phyloP scores from a whole-genome alignment of 2,113 vertebrate genomes.

The Proterorhinus semilunaris region DNA sequence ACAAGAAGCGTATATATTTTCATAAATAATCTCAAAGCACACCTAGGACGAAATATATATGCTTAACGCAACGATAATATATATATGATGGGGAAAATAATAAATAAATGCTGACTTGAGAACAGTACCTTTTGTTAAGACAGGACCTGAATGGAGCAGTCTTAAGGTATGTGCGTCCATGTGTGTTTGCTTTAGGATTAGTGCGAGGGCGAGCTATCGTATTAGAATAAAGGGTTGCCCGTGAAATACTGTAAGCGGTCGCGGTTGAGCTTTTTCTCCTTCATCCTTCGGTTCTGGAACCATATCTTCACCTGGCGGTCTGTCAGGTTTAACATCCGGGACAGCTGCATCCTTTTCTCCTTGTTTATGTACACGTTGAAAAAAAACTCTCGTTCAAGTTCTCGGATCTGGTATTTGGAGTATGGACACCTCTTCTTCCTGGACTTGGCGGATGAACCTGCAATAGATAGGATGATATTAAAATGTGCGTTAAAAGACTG shows the following conservation, averaged over 20 bases:
- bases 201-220: slow-evolving; percentile 24
- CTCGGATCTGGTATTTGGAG: slow-evolving; percentile 98
- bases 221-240: slow-evolving; percentile 96
- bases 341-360: slow-evolving; percentile 97
- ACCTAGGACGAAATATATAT: slow-evolving; percentile 18
- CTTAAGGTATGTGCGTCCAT: slow-evolving; percentile 22
- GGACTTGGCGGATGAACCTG: slow-evolving; percentile 87
- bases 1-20: slow-evolving; percentile 56
- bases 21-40: slow-evolving; percentile 58
- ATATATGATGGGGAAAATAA: slow-evolving; percentile 57
- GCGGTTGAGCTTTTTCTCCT: slow-evolving; percentile 99
- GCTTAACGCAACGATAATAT: slow-evolving; percentile 33
- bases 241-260: slow-evolving; percentile 98
- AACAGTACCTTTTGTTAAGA: slow-evolving; percentile 24
- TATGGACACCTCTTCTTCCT: slow-evolving; percentile 98
- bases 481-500: not conserved
- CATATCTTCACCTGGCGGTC: slow-evolving; percentile 99
- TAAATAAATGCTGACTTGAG: slow-evolving; percentile 39
- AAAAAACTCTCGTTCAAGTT: slow-evolving; percentile 99
- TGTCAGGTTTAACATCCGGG: slow-evolving; percentile 96
- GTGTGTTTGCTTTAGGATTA: slow-evolving; percentile 24
- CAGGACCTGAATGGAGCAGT: slow-evolving; percentile 15
- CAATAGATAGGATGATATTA: slow-evolving; percentile 25
- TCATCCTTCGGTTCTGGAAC: slow-evolving; percentile 99
- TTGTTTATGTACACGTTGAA: slow-evolving; percentile 99